Evolutionary conservation across 2,797 vertebrate genomes (phyloP).

Genomic region (Poecilia gillii): DNA sequence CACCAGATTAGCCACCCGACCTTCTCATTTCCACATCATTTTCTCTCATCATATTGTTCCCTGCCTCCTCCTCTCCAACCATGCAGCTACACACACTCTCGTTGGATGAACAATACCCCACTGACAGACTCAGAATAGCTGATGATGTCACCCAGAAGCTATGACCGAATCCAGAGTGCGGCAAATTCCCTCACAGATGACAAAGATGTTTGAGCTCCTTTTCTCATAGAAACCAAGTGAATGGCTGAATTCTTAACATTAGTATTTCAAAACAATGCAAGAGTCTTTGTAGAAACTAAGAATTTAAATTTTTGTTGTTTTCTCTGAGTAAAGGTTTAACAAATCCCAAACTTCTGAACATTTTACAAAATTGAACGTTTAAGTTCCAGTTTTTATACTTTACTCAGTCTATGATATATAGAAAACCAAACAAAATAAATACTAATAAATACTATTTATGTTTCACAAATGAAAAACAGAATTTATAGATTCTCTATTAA

Average conservation of each 20-base stretch:
- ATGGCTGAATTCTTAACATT: neutral
- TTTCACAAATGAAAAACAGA: neutral
- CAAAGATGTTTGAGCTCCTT: neutral
- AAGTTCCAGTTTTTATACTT: neutral
- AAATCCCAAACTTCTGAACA: neutral
- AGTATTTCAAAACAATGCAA: neutral
- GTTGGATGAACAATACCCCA: conserved; percentile 72
- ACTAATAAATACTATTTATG: neutral
- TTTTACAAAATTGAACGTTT: neutral
- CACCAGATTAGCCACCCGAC: neutral
- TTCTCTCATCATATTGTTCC: conserved; percentile 9
- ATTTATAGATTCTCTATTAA: neutral
- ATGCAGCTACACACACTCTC: conserved; percentile 19
- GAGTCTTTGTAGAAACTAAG: neutral
- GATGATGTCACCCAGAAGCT: conserved; percentile 78
- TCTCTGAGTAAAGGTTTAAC: neutral
- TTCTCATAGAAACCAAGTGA: neutral
- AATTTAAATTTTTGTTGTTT: neutral
- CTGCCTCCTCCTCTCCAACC: conserved; percentile 13
- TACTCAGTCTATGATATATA: neutral
- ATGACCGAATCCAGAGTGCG: conserved; percentile 62
- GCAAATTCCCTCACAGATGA: conserved; percentile 57
- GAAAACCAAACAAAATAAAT: no score
- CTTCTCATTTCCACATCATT: neutral
- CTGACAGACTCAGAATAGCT: conserved; percentile 65